Percentiles rank a stretch among this genome's conserved stretches.
Conservation (phyloP, 2,113 vertebrate species). For the Nanger granti region DNA sequence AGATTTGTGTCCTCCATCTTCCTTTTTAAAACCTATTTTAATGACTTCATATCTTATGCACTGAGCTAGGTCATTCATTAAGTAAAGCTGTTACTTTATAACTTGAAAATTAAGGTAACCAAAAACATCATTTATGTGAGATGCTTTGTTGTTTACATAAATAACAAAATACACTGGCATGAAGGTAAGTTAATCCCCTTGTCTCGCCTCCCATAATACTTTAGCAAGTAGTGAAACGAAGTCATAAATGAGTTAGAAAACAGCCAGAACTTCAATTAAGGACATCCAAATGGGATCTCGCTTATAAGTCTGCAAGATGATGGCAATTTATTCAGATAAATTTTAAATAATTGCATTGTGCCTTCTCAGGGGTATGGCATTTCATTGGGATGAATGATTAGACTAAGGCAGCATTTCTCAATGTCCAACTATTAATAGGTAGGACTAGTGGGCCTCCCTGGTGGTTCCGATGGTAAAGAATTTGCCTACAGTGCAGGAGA, state of each 20-base stretch:
- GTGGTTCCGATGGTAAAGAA: background rate
- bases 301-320: background rate
- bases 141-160: background rate
- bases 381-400: constrained; percentile 21
- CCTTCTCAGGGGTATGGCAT: background rate
- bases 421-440: background rate
- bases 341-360: background rate
- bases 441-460: background rate
- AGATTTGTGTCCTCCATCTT: background rate
- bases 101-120: background rate
- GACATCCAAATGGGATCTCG: background rate
- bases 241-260: background rate
- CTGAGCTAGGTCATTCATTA: background rate
- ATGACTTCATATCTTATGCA: constrained; percentile 1
- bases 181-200: background rate
- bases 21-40: background rate
- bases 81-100: constrained; percentile 4
- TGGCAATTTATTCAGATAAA: background rate
- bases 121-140: background rate
- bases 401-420: background rate
- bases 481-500: background rate
- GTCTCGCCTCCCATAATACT: background rate
- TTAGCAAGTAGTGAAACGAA: background rate
- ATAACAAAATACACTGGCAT: background rate
- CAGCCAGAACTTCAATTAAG: background rate